Base-by-base conservation (phyloP, 2,113 vertebrate genomes). In the Mesoclemmys tuberculata region DNA sequence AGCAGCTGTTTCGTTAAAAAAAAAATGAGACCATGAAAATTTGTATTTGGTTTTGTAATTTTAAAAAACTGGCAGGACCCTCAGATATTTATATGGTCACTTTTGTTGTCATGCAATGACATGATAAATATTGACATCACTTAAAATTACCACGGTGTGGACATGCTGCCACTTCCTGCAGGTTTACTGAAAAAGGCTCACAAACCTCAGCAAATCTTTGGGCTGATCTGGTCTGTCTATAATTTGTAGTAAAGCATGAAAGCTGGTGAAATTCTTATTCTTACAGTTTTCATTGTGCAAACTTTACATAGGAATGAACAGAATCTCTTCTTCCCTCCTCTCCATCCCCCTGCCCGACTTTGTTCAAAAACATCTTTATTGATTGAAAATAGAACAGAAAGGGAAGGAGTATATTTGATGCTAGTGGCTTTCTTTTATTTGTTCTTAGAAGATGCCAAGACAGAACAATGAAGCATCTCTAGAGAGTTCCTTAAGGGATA, bases 21-120 rank as follows among this genome's bases (percentile, higher is more conserved):
- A 55, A 31, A 14, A n/a, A 68, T 92, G 48, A 89, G 79, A 85
- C 55, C 61, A 21, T 7, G 68, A 58, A 93, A 95, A 77, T 92
- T 85, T 82, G 6, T 41, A 1, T 31, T 18, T 79, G 75, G 6
- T 85, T 78, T 89, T 5, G 10, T 79, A 77, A 82, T 0, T 0
- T 44, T 0, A 0, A 92, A 93, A 84, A 89, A 68, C 48, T 2
- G 75, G 8, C 44, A 84, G 61, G 35, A 74, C 29, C 35, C 90
- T 94, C 71, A 83, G 44, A 90, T 12, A 38, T 75, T 90, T 55
- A 27, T 87, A 93, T 13, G 2, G 22, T 3, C 61, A 29, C 87
- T 38, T 87, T 85, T 77, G 52, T 93, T 82, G 71, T 19, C 48
- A 89, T 52, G 80, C 61, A 91, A 56, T 87, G 52, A 74, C 56